A percentile compares a stretch with the other conserved stretches of the same genome.
Evolutionary conservation across 2,797 vertebrate species (phyloP).

Genomic region (Mus spretus): DNA sequence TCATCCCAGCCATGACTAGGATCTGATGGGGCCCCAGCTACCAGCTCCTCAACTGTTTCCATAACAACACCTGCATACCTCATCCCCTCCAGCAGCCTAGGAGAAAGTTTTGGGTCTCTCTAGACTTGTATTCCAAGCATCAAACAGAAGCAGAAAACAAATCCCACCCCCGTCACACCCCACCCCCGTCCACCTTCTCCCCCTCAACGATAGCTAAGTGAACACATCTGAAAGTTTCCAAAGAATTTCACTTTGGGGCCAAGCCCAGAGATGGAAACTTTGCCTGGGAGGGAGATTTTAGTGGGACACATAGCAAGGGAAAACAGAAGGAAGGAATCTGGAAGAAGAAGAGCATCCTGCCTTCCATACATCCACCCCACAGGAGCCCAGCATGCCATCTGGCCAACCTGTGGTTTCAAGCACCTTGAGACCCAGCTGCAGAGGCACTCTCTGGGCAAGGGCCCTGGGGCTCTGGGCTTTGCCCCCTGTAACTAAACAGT

Average conservation of each 20-base stretch:
- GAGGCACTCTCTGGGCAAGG: too few relatives aligned
- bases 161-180: background rate
- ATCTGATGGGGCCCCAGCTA: background rate
- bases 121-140: background rate
- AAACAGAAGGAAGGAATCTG: constrained; percentile 74
- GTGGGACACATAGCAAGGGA: constrained; percentile 68
- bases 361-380: background rate
- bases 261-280: constrained; percentile 82
- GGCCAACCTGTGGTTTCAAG: background rate
- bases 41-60: background rate
- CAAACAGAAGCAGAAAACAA: constrained; percentile 30
- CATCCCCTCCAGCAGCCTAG: background rate
- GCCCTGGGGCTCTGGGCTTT: background rate
- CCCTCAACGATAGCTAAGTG: constrained; percentile 72
- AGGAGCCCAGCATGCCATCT: rapidly evolving
- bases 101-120: background rate
- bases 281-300: constrained; percentile 78
- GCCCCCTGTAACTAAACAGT: background rate
- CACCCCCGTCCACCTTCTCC: constrained; percentile 40
- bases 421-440: background rate
- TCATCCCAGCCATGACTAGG: background rate
- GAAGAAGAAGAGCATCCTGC: background rate
- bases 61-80: background rate
- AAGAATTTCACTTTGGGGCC: constrained; percentile 77
- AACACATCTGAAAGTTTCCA: constrained; percentile 81